Base-by-base conservation (phyloP, 2,797 vertebrate genomes). In the Coregonus sp. region DNA sequence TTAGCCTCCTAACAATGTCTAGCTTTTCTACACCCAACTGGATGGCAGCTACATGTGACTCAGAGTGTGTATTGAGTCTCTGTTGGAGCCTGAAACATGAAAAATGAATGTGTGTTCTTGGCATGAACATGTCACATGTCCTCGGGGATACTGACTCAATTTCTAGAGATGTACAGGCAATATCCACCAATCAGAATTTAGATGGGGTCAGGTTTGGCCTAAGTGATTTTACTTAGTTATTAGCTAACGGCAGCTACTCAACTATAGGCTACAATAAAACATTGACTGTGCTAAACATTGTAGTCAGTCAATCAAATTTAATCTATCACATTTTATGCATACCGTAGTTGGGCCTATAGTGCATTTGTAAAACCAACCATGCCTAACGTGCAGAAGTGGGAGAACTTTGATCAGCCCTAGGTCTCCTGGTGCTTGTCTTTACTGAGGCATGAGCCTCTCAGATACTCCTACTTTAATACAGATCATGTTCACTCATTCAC, bases 1-100 rank as follows among this genome's bases (percentile, higher is more conserved):
- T 97, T 96, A 97, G 96, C 95, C 95, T 98, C 91, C 95, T 95
- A 93, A 96, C 96, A 94, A 96, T 97, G 94, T 95, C 96, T 95
- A 95, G 95, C 94, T 97, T 98, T 95, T 96, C 97, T 92, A 94
- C 96, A 90, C 95, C 95, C 91, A 95, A 94, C 95, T 98, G 97
- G 98, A 98, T 96, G 94, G 92, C 95, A 90, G 94, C 96, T 94
- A 94, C 96, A 92, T 94, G 93, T 95, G 95, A 98, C 92, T 94
- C 96, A 92, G 95, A 97, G 97, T 98, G 96, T 98, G 97, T 98
- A 96, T 96, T 94, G 92, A 94, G 93, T 95, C 92, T 78, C 90
- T 93, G 93, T 94, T 91, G 91, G 94, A 93, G 91, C 90, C 91
- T 93, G 86, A 94, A 92, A 94, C 93, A 90, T 72, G 88, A 47